Conservation (phyloP, 30 jellyfish, hydroid and myxozoan species). For the Hydra vulgaris region DNA sequence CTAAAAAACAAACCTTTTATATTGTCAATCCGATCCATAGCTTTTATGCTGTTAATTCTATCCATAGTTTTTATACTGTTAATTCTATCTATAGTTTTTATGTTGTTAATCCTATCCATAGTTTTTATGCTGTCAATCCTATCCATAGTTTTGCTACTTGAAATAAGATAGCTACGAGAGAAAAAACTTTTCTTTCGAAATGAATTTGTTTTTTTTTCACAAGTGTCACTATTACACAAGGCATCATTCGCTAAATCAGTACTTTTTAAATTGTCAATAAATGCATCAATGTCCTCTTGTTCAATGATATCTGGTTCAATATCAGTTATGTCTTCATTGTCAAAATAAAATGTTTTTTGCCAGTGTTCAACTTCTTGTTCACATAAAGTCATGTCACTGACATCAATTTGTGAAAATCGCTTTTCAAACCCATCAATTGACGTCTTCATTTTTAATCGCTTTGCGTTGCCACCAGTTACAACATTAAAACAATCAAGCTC, state of each 20-base stretch:
- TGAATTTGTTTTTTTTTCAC: background rate
- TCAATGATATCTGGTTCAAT: slow-evolving; percentile 14
- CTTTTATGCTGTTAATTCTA: background rate
- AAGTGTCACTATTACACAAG: background rate
- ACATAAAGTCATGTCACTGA: slow-evolving; percentile 14
- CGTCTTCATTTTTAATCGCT: slow-evolving; percentile 2
- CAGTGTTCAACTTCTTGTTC: slow-evolving; percentile 21
- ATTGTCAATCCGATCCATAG: background rate
- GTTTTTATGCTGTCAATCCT: background rate
- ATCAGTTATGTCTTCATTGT: background rate
- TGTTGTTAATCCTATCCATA: background rate
- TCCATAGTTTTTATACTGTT: background rate
- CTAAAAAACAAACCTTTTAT: background rate
- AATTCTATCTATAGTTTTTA: no score
- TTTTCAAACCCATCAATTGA: background rate
- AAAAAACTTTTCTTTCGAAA: background rate
- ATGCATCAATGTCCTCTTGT: slow-evolving; percentile 18
- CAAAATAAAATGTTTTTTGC: background rate
- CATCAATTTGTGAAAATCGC: slow-evolving; percentile 18
- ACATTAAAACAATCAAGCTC: background rate
- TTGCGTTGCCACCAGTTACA: slow-evolving; percentile 22
- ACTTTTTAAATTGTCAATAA: slow-evolving; percentile 1
- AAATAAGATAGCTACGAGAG: slow-evolving; percentile 3
- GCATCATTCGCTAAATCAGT: background rate
- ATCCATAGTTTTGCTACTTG: background rate